These are phyloP conservation scores for Parauchenoglanis punctatus DNA, from an alignment of 2,797 vertebrate species.

Conservation along the genomic window DNA sequence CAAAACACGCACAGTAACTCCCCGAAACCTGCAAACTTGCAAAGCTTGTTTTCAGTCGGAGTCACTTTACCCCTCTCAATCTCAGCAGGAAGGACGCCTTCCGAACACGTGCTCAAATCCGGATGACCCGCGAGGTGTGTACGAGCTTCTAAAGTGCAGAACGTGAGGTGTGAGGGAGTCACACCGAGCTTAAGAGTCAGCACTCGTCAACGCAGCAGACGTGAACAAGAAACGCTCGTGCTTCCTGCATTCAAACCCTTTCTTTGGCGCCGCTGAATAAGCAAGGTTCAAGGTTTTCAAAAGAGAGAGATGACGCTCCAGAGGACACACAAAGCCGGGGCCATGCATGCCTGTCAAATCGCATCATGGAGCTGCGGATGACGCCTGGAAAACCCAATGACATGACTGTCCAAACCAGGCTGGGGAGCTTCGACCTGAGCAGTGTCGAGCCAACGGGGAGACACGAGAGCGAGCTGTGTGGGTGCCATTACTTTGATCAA, in stretches of 20 bases:
- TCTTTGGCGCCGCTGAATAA: background rate
- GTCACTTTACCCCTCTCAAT: constrained; percentile 36
- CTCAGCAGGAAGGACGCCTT: constrained; percentile 42
- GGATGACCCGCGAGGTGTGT: background rate
- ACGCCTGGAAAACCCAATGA: constrained; percentile 65
- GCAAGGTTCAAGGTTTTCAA: background rate
- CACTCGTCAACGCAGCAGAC: background rate
- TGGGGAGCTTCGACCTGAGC: background rate
- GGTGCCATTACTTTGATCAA: background rate
- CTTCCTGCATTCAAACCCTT: too few relatives aligned
- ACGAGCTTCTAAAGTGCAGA: background rate
- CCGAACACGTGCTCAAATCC: background rate
- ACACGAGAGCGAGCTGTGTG: background rate
- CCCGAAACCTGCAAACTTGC: constrained; percentile 79
- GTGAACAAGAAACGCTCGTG: background rate
- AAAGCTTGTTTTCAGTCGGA: constrained; percentile 66
- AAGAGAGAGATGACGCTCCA: background rate
- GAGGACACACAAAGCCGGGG: background rate
- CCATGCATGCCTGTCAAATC: constrained; percentile 22
- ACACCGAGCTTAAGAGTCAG: background rate
- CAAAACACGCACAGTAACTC: constrained; percentile 68
- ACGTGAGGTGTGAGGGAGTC: too few relatives aligned
- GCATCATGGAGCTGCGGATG: constrained; percentile 65
- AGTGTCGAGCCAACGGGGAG: too few relatives aligned
- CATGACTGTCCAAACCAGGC: background rate